Evolutionary conservation across 92 coral and sea anemone species (phyloP).

Genomic region (Pocillopora grandis): DNA sequence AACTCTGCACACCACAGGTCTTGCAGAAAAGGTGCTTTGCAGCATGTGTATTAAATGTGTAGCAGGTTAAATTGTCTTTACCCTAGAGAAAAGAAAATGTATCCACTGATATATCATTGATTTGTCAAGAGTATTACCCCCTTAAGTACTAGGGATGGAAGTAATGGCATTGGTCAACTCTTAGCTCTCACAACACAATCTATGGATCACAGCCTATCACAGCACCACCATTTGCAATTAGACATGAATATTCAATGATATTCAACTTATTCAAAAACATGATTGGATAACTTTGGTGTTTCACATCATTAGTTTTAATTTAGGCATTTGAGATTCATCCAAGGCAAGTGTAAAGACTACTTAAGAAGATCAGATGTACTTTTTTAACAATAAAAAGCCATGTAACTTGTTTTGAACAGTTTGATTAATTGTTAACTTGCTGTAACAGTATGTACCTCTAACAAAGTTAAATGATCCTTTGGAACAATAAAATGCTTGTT

Average conservation of each 20-base stretch:
- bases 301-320: too few relatives aligned
- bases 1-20: conserved; percentile 98
- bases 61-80: conserved; percentile 87
- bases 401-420: not conserved
- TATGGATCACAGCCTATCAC: not conserved
- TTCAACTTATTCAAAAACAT: too few relatives aligned
- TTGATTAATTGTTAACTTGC: not conserved
- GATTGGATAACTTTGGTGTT: too few relatives aligned
- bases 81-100: conserved; percentile 53
- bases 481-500: conserved; percentile 95
- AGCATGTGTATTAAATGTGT: conserved; percentile 82
- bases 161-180: not conserved
- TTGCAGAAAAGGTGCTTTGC: conserved; percentile 94
- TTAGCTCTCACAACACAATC: too few relatives aligned
- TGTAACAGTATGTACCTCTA: conserved; percentile 49
- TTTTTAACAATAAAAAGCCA: too few relatives aligned
- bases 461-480: conserved; percentile 62
- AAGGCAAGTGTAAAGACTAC: too few relatives aligned
- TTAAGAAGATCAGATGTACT: too few relatives aligned
- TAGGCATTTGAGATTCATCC: too few relatives aligned
- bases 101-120: too few relatives aligned
- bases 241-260: too few relatives aligned
- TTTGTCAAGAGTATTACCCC: not conserved
- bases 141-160: too few relatives aligned
- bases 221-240: too few relatives aligned